Evolutionary conservation across 2,888 invertebrate genomes (phyloP).

Genomic region (Volucella zonaria): DNA sequence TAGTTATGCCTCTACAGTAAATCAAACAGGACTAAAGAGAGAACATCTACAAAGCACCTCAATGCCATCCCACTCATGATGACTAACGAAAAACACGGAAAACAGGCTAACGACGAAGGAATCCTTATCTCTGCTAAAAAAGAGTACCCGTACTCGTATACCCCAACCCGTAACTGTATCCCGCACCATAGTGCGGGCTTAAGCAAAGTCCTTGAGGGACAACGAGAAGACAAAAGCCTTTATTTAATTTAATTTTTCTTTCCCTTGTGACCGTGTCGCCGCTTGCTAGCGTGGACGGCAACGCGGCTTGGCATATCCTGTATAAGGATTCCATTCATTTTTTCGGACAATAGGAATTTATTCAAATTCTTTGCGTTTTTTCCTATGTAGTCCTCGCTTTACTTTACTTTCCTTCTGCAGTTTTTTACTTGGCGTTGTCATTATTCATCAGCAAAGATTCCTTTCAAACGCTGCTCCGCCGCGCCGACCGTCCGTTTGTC

Average conservation of each 20-base stretch:
- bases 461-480: constrained; percentile 56
- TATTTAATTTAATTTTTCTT: constrained; percentile 79
- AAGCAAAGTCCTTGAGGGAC: constrained; percentile 62
- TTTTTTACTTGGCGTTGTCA: constrained; percentile 77
- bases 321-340: constrained; percentile 64
- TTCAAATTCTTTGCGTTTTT: constrained; percentile 66
- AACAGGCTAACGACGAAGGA: constrained; percentile 54
- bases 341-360: constrained; percentile 71
- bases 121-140: constrained; percentile 63
- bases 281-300: constrained; percentile 16
- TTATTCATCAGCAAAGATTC: constrained; percentile 78
- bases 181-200: constrained; percentile 21
- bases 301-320: constrained; percentile 12
- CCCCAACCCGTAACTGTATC: neutral
- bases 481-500: constrained; percentile 38
- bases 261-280: constrained; percentile 41
- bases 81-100: constrained; percentile 43
- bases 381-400: constrained; percentile 44
- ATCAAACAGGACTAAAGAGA: constrained; percentile 45
- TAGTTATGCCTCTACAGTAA: constrained; percentile 46
- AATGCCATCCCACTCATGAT: constrained; percentile 27
- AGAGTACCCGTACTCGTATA: constrained; percentile 52
- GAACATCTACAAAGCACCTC: constrained; percentile 33
- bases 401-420: constrained; percentile 39
- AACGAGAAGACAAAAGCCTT: constrained; percentile 77